Percentiles rank a stretch among this genome's conserved stretches.
Evolutionary conservation across 2,888 invertebrate species (phyloP).

Genomic region (Machimus rusticus): DNA sequence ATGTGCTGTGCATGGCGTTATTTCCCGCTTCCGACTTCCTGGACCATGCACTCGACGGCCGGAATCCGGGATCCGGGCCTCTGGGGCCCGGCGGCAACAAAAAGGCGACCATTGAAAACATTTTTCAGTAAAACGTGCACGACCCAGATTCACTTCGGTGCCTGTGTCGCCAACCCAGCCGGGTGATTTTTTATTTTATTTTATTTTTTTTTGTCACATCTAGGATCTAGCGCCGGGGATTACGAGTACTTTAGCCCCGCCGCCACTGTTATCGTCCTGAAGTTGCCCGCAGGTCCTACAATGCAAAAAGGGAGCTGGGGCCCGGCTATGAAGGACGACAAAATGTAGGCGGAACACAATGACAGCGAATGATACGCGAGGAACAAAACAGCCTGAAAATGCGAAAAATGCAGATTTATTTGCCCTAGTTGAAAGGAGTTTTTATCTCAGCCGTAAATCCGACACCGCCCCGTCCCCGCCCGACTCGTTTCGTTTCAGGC

Average conservation of each 20-base stretch:
- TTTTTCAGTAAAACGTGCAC: background rate
- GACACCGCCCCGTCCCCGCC: background rate
- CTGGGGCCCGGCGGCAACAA: background rate
- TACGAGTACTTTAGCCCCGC: background rate
- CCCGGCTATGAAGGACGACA: background rate
- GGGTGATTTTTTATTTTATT: too few species aligned
- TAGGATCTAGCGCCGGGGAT: background rate
- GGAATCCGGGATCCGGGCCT: background rate
- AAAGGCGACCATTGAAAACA: background rate
- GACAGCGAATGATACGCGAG: background rate
- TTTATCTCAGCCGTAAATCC: slow-evolving; percentile 28
- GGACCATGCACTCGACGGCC: background rate
- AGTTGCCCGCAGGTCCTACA: background rate
- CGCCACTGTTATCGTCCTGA: background rate
- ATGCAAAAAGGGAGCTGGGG: background rate
- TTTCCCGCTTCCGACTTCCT: background rate
- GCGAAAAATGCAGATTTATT: slow-evolving; percentile 31
- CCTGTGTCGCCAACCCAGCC: background rate
- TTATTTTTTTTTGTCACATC: background rate
- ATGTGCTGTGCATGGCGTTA: background rate
- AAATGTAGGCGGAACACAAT: slow-evolving; percentile 14
- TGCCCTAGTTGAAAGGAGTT: slow-evolving; percentile 22
- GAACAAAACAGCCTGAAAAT: slow-evolving; percentile 9
- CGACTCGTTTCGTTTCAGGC: background rate
- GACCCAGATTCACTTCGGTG: background rate